Base-by-base conservation (phyloP, 2,113 vertebrate species). In the Heterotis niloticus region DNA sequence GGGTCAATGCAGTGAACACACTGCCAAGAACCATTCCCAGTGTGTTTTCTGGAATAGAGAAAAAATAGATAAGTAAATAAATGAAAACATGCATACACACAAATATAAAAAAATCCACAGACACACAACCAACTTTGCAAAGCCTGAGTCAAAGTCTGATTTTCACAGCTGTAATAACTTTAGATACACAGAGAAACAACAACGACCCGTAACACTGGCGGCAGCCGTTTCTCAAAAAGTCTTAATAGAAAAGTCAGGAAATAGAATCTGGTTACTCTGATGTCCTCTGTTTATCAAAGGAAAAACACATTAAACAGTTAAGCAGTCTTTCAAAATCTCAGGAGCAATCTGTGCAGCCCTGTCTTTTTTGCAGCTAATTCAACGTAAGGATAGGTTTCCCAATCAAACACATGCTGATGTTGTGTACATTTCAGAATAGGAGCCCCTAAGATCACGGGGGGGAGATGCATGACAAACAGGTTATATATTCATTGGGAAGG, bases 1-100 rank as follows among this genome's bases (percentile, higher is more conserved):
- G 28, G 0, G 85, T 59, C 17, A 86, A n/a, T 5, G 82, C 17
- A 1, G 78, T 82, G n/a, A 82, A 81, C 0, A 86, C 24, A 78
- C 79, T 82, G 12, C 84, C 86, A 34, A 88, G 66, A 28, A 85
- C 82, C 24, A 88, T 87, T 28, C 82, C 83, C 81, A 88, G 64
- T 17, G 56, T 81, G 59, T 85, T 72, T 72, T 87, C 88, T 87
- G 79, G 14, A 81, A 82, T 23, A 24, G 64, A 64, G 26, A 10
- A 64, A 28, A 52, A 78, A 75, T 3, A 75, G 16, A 77, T 24
- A 24, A 56, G 52, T 16, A 76, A 69, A 80, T 51, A 68, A 14
- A 18, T n/a, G 28, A 26, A 78, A n/a, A 0, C 23, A 69, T 51
- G 64, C 29, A 75, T 34, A 77, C 26, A 78, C 59, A 78, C 74